phyloP scores from a whole-genome alignment of 2,113 vertebrate species.

The Epinephelus cyanopodus region DNA sequence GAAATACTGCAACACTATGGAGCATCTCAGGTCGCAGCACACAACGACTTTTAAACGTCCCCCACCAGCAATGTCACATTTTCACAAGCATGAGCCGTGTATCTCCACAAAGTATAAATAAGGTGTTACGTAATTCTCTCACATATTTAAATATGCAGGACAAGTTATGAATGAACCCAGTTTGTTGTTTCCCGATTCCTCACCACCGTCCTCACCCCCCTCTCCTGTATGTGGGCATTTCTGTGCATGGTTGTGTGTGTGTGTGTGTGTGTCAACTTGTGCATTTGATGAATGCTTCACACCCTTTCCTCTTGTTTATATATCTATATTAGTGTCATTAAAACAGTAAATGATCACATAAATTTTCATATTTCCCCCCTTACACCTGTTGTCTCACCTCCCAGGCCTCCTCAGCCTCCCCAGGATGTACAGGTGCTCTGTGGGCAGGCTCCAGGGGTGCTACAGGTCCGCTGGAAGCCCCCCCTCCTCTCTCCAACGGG shows the following conservation, averaged over 20 bases:
- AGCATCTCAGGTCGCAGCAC: background rate
- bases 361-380: background rate
- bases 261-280: slow-evolving; percentile 37
- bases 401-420: slow-evolving; percentile 92
- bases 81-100: slow-evolving; percentile 41
- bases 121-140: background rate
- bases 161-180: slow-evolving; percentile 6
- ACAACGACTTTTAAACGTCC: slow-evolving; percentile 37
- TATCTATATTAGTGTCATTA: background rate
- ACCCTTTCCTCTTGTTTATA: background rate
- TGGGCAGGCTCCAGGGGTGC: slow-evolving; percentile 86
- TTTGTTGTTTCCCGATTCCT: slow-evolving; percentile 17
- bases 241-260: slow-evolving; percentile 62
- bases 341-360: background rate
- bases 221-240: slow-evolving; percentile 34
- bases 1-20: background rate
- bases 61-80: slow-evolving; percentile 3
- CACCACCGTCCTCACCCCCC: slow-evolving; percentile 16
- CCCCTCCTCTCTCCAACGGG: slow-evolving; percentile 89
- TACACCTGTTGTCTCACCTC: slow-evolving; percentile 15
- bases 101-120: slow-evolving; percentile 6
- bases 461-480: slow-evolving; percentile 93
- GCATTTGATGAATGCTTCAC: slow-evolving; percentile 61
- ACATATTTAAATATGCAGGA: slow-evolving; percentile 12
- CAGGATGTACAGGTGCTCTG: slow-evolving; percentile 90